Percentiles rank a stretch among this genome's conserved stretches.
phyloP scores from a whole-genome alignment of 2,888 invertebrate species.

The Melangyna quadrimaculata region DNA sequence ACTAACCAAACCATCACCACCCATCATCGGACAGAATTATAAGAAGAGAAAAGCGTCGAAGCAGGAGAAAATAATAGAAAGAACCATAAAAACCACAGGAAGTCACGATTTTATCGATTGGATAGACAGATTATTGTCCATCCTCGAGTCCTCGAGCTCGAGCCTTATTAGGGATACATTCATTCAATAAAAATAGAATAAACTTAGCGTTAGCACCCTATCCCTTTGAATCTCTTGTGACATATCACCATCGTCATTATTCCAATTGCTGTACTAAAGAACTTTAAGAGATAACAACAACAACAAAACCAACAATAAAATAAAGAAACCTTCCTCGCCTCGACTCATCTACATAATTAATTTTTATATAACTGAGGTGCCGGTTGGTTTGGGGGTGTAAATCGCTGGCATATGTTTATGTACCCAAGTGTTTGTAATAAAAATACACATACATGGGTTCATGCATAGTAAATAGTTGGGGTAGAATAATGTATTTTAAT shows the following conservation, averaged over 20 bases:
- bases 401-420: slow-evolving; percentile 45
- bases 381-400: slow-evolving; percentile 4
- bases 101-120: slow-evolving; percentile 63
- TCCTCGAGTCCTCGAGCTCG: slow-evolving; percentile 44
- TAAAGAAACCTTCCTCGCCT: neutral
- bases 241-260: neutral
- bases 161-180: slow-evolving; percentile 66
- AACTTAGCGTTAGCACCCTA: slow-evolving; percentile 33
- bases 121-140: slow-evolving; percentile 62
- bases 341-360: slow-evolving; percentile 63
- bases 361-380: slow-evolving; percentile 46
- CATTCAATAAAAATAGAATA: slow-evolving; percentile 63
- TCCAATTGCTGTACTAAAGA: neutral
- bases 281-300: slow-evolving; percentile 10
- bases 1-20: neutral
- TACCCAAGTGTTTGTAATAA: slow-evolving; percentile 19
- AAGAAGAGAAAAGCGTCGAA: neutral
- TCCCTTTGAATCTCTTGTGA: neutral
- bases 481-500: slow-evolving; percentile 28
- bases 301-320: neutral
- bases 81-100: slow-evolving; percentile 45
- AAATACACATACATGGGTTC: neutral
- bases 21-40: neutral
- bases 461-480: neutral
- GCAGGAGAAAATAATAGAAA: neutral